Evolutionary conservation across 2,797 vertebrate species (phyloP).

Genomic region (Arnoldichthys spilopterus): DNA sequence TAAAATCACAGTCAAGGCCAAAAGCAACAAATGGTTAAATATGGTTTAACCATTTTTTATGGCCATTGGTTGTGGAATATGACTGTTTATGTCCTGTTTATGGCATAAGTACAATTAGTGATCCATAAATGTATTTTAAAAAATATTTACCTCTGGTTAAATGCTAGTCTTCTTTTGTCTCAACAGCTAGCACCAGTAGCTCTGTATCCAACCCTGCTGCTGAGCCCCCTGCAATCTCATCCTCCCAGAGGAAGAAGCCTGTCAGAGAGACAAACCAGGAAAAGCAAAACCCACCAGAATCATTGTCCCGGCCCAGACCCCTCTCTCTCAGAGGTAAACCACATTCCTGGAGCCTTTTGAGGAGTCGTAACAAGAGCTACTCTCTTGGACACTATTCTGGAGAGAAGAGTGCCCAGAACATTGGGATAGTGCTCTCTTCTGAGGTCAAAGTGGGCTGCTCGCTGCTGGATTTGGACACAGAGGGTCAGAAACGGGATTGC

Average conservation of each 20-base stretch:
- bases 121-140: no score
- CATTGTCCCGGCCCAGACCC: conserved; percentile 75
- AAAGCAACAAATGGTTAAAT: no score
- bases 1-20: no score
- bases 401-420: conserved; percentile 65
- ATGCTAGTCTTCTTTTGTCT: neutral
- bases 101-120: no score
- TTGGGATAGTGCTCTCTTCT: conserved; percentile 69
- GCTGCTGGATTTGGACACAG: conserved; percentile 85
- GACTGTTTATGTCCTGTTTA: neutral
- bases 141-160: no score
- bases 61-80: neutral
- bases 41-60: neutral
- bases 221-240: conserved; percentile 48
- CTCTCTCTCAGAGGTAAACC: conserved; percentile 78
- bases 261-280: conserved; percentile 58
- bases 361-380: conserved; percentile 80
- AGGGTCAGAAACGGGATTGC: conserved; percentile 89
- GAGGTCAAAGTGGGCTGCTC: conserved; percentile 80
- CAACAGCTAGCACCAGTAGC: conserved; percentile 68
- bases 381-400: conserved; percentile 77
- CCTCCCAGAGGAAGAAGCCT: conserved; percentile 66
- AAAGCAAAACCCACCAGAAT: conserved; percentile 48
- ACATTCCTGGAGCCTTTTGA: conserved; percentile 80
- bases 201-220: conserved; percentile 55